Evolutionary conservation across 2,888 invertebrate species (phyloP), one percentile per base, ranked within the genome.

Genomic region (Orthonevra nobilis): DNA sequence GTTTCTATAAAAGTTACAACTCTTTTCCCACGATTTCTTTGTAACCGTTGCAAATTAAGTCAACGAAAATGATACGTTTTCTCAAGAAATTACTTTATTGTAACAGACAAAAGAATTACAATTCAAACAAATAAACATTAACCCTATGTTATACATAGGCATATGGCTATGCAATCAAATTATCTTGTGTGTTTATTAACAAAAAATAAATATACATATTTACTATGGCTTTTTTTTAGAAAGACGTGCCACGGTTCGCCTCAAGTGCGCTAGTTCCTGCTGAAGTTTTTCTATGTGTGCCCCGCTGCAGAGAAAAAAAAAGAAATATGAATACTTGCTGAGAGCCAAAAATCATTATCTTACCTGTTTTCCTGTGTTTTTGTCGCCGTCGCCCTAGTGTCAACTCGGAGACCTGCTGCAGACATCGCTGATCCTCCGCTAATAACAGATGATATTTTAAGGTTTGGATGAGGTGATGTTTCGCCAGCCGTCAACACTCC

Each of bases 161-260:
- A n/a, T n/a, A n/a, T n/a, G n/a, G n/a, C n/a, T n/a, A n/a, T n/a
- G n/a, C n/a, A 28, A 50, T 20, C 10, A 6, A 32, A 9, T 14
- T 26, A 3, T 17, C 3, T 54, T 10, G 2, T 9, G 6, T 36
- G 7, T 23, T 14, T 14, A 26, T 5, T 14, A 14, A 20, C 1
- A 19, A 26, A 10, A 26, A 19, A 10, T 23, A 6, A 12, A 10
- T 9, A 23, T 3, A 1, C 6, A n/a, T 38, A 12, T n/a, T 2
- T 1, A 28, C 40, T 42, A 63, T 0, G 82, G 54, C 20, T 79
- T 81, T 0, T 83, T 84, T 32, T 83, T 84, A 1, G 83, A 83
- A 1, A 85, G 81, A 15, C 82, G 81, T 1, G 84, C 86, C 6
- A 87, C 85, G 1, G 83, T 84, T n/a, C 86, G 85, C 3, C 84